These are phyloP conservation scores for Cichladusa arquata DNA, from an alignment of 2,113 vertebrate genomes.

Conservation along the genomic window DNA sequence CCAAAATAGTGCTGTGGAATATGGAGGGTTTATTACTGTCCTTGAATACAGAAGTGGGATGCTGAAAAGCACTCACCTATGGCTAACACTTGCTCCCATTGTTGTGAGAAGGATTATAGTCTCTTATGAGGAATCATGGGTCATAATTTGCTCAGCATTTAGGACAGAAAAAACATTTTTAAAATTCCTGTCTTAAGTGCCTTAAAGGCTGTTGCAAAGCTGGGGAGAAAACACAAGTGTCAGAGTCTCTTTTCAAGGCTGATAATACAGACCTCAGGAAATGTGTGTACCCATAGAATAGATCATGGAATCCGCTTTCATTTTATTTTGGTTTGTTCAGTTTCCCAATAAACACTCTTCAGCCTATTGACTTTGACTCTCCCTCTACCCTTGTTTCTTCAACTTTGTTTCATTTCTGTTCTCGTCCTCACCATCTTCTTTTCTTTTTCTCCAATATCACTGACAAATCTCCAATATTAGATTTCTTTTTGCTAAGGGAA, in stretches of 20 bases:
- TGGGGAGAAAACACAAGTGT: neutral
- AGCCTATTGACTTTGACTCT: neutral
- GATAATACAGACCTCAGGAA: neutral
- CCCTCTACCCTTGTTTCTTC: neutral
- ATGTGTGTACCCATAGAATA: neutral
- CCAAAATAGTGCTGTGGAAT: neutral
- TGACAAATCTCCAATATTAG: neutral
- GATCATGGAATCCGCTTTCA: neutral
- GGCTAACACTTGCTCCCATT: neutral
- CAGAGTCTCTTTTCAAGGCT: neutral
- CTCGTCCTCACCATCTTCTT: neutral
- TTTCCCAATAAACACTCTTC: neutral
- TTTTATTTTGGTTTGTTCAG: neutral
- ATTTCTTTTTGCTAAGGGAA: neutral
- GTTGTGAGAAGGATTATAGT: neutral
- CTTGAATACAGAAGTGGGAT: neutral
- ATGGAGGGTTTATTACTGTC: neutral
- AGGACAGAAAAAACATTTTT: neutral
- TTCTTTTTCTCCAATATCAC: neutral
- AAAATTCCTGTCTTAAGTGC: neutral
- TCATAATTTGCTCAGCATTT: neutral
- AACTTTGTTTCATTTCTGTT: neutral
- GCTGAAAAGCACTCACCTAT: neutral
- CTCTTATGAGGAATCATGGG: neutral
- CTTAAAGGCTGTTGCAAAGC: neutral